phyloP scores from a whole-genome alignment of 1,140 invertebrate species.

The Pseudomyrmex gracilis region DNA sequence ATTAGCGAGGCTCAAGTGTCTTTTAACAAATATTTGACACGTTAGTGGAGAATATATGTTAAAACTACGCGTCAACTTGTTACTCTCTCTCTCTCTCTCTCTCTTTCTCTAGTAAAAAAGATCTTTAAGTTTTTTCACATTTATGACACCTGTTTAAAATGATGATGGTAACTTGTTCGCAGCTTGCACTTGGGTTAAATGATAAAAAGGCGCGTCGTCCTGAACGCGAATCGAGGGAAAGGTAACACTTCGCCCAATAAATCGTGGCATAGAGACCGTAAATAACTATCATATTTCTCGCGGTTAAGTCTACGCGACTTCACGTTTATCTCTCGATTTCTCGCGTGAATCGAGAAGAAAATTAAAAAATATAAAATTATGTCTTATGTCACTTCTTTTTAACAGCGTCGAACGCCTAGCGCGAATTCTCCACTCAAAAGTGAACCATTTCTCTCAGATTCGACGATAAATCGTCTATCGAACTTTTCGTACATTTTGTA shows the following conservation, averaged over 20 bases:
- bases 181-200: neutral
- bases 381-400: neutral
- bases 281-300: conserved; percentile 40
- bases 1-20: neutral
- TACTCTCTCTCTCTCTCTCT: neutral
- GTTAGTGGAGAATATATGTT: too few species aligned
- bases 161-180: neutral
- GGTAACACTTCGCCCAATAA: conserved; percentile 18
- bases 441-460: too few species aligned
- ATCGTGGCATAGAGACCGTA: conserved; percentile 9
- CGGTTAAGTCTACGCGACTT: conserved; percentile 13
- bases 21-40: neutral
- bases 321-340: neutral
- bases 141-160: neutral
- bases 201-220: conserved; percentile 22
- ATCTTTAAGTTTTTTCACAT: neutral
- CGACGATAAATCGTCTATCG: neutral
- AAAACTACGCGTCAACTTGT: neutral
- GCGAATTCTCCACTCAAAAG: too few species aligned
- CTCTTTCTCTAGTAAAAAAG: neutral
- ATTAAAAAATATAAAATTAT: neutral
- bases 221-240: conserved; percentile 19
- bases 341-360: neutral
- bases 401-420: too few species aligned
- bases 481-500: neutral